Conservation (phyloP, 1,140 invertebrate species). For the Hormaphis cornu region DNA sequence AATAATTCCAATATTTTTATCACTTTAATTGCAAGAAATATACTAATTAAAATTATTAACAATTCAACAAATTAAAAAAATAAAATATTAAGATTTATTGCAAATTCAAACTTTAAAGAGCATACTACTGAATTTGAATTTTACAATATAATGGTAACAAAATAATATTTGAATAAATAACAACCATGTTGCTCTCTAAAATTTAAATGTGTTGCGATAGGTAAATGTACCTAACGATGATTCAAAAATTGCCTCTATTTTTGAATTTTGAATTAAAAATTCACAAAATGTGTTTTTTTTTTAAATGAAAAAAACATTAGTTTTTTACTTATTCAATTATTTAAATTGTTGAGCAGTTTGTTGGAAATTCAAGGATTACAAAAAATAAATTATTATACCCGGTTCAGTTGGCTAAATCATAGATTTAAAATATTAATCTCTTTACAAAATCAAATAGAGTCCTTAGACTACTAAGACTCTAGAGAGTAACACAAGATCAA, state of each 20-base stretch:
- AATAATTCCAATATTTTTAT: too few species aligned
- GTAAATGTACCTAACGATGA: background rate
- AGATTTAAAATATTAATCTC: constrained; percentile 10
- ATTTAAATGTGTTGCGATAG: background rate
- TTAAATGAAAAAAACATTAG: background rate
- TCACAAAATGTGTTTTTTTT: background rate
- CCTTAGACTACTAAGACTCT: background rate
- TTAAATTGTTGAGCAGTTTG: background rate
- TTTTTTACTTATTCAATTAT: background rate
- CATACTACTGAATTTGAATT: background rate
- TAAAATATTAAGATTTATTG: background rate
- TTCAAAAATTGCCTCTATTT: background rate
- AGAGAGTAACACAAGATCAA: background rate
- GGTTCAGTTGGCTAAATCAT: background rate
- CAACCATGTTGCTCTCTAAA: background rate
- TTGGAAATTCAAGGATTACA: background rate
- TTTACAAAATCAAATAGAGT: background rate
- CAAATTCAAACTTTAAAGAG: background rate
- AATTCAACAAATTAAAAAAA: background rate
- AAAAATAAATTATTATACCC: background rate
- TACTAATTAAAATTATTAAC: background rate
- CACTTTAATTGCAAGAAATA: too few species aligned
- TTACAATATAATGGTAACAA: constrained; percentile 9
- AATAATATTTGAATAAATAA: constrained; percentile 13
- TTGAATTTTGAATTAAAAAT: background rate